Evolutionary conservation across 2,888 invertebrate species (phyloP), one percentile per base, ranked within the genome.

Genomic region (Amphimallon solstitiale): DNA sequence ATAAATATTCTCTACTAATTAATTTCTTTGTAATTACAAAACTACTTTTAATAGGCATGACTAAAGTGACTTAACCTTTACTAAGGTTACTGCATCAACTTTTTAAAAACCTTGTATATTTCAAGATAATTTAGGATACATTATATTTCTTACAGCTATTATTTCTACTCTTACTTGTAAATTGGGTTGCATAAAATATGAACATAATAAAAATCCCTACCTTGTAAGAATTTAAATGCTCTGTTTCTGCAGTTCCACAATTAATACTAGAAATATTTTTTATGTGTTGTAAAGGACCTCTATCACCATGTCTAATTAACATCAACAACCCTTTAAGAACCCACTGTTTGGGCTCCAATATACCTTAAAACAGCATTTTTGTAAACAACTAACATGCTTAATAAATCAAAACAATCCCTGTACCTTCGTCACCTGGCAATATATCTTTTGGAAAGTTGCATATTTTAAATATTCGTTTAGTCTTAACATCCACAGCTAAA

Each of bases 261-360:
- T 93, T 91, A 14, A 96, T 86, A 60, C 87, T 87, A 54, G 91
- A 89, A 38, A 93, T 90, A 66, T 91, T 92, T 60, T 90, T 87
- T 0, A 97, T 88, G 77, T 94, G 92, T 7, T 93, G 91, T 69
- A 97, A 85, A 0, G 96, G 93, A 0, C 95, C 94, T 52, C 97
- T 85, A 79, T 96, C 96, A 0, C 97, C 97, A 79, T 97, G 97
- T 12, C 97, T 86, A 2, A 94, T 90, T 51, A 95, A 84, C 54
- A 94, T 85, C 40, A 94, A 79, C 1, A 92, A 86, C 3, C 92
- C 92, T 77, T 90, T 90, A 40, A 92, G 81, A 43, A 87, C 81
- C 85, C 90, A 88, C 63, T 87, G 86, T 12, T 76, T 85, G 73
- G 76, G 81, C 79, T 75, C 85, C 81, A 86, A 72, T 10, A 78